Evolutionary conservation across 2,888 invertebrate species (phyloP).

Genomic region (Lepidochrysops patricia): DNA sequence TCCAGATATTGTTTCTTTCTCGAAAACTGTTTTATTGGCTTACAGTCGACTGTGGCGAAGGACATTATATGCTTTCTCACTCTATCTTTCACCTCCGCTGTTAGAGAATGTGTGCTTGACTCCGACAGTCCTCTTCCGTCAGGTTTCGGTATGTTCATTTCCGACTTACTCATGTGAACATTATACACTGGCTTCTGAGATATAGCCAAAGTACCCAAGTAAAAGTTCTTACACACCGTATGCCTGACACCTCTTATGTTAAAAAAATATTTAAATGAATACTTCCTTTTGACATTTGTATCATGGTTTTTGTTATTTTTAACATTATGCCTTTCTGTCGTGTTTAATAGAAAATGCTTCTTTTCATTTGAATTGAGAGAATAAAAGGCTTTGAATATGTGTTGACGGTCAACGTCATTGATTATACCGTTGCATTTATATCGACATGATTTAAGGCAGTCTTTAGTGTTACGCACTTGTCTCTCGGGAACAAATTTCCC

Average conservation of each 20-base stretch:
- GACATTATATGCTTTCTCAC: constrained; percentile 55
- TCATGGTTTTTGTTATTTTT: constrained; percentile 37
- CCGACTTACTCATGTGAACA: constrained; percentile 59
- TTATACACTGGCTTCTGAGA: constrained; percentile 66
- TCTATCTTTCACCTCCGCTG: constrained; percentile 49
- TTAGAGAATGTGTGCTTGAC: constrained; percentile 49
- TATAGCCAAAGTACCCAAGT: constrained; percentile 61
- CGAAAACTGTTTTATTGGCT: constrained; percentile 47
- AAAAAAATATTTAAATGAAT: constrained; percentile 62
- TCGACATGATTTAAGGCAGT: constrained; percentile 55
- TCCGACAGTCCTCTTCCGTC: constrained; percentile 56
- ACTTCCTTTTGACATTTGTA: constrained; percentile 41
- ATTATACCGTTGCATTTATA: constrained; percentile 59
- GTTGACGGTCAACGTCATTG: constrained; percentile 49
- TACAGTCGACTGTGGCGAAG: constrained; percentile 47
- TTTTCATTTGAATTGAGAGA: constrained; percentile 58
- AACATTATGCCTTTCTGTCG: constrained; percentile 51
- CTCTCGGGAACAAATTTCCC: constrained; percentile 59
- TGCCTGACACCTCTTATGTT: constrained; percentile 45
- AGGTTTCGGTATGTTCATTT: constrained; percentile 60
- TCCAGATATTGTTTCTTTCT: constrained; percentile 55
- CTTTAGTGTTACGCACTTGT: constrained; percentile 49
- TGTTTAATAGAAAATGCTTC: constrained; percentile 57
- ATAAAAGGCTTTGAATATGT: constrained; percentile 62
- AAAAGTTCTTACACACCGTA: constrained; percentile 62